phyloP scores from a whole-genome alignment of 1,140 invertebrate species.

The Sinonovacula constricta region DNA sequence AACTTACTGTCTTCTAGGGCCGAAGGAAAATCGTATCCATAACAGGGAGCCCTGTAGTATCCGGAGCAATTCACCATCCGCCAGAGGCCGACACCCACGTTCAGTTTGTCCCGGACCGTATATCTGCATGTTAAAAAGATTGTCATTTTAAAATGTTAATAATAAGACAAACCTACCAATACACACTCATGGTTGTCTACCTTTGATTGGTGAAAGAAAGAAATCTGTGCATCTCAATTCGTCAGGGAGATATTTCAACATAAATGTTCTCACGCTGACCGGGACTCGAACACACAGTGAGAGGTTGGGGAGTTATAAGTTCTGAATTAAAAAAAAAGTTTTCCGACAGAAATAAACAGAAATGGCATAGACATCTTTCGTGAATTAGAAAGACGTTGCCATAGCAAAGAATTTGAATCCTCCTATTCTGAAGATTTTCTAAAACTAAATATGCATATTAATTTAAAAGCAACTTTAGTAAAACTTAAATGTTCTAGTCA shows the following conservation, averaged over 20 bases:
- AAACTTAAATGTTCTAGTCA: not conserved
- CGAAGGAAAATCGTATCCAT: not conserved
- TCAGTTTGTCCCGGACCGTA: constrained; percentile 37
- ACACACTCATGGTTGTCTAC: not conserved
- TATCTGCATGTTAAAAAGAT: constrained; percentile 8
- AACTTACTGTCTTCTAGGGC: constrained; percentile 8
- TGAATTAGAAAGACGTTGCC: too few relatives aligned
- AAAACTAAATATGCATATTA: not conserved
- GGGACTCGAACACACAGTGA: not conserved
- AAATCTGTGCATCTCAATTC: not conserved
- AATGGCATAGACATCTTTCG: too few relatives aligned
- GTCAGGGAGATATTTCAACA: not conserved
- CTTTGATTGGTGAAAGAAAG: not conserved
- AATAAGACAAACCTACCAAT: not conserved
- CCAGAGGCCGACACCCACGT: constrained; percentile 35
- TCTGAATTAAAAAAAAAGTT: too few relatives aligned
- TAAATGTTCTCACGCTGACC: not conserved
- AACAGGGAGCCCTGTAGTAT: constrained; percentile 26
- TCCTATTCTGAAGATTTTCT: too few relatives aligned
- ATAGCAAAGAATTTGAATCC: too few relatives aligned
- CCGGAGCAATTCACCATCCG: constrained; percentile 39
- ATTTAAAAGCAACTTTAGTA: not conserved
- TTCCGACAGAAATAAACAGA: too few relatives aligned
- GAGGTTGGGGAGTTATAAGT: not conserved
- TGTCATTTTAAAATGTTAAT: too few relatives aligned